A percentile compares a stretch with the other conserved stretches of the same genome.
These are phyloP conservation scores for Sarcophaga variegata DNA, from an alignment of 2,888 invertebrate species.

Conservation along the genomic window DNA sequence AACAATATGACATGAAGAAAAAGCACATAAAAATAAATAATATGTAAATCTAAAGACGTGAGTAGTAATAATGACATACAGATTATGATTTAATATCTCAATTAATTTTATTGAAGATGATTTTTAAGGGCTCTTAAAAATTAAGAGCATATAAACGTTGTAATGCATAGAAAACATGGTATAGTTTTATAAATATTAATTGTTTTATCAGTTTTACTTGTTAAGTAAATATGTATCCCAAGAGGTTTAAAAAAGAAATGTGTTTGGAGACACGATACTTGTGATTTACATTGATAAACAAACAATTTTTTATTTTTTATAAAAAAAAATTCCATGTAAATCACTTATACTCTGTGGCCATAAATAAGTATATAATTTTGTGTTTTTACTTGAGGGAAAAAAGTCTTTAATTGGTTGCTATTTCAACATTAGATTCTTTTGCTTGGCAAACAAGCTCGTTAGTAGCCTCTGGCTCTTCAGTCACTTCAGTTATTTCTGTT, in stretches of 20 bases:
- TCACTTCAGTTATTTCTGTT: background rate
- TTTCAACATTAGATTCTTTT: conserved; percentile 43
- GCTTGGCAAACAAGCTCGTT: background rate
- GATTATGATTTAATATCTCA: background rate
- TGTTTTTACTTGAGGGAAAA: background rate
- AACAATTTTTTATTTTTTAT: background rate
- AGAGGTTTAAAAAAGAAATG: conserved; percentile 23
- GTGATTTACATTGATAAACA: background rate
- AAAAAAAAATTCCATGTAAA: conserved; percentile 1
- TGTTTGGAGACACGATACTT: conserved; percentile 1
- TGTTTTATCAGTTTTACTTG: background rate
- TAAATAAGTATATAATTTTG: background rate
- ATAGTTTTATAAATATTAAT: conserved; percentile 26
- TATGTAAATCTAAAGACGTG: background rate
- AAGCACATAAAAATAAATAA: background rate
- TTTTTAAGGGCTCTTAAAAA: conserved; percentile 41
- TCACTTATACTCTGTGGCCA: background rate
- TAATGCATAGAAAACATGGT: conserved; percentile 51
- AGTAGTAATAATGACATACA: background rate
- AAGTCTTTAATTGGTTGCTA: conserved; percentile 42
- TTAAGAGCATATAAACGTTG: conserved; percentile 39
- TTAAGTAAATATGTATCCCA: conserved; percentile 30
- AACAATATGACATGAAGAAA: background rate
- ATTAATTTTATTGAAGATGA: conserved; percentile 6
- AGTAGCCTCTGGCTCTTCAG: background rate